Percentiles rank a stretch among this genome's conserved stretches.
These are phyloP conservation scores for Caerostris darwini DNA, from an alignment of 1,140 invertebrate species.

Conservation along the genomic window DNA sequence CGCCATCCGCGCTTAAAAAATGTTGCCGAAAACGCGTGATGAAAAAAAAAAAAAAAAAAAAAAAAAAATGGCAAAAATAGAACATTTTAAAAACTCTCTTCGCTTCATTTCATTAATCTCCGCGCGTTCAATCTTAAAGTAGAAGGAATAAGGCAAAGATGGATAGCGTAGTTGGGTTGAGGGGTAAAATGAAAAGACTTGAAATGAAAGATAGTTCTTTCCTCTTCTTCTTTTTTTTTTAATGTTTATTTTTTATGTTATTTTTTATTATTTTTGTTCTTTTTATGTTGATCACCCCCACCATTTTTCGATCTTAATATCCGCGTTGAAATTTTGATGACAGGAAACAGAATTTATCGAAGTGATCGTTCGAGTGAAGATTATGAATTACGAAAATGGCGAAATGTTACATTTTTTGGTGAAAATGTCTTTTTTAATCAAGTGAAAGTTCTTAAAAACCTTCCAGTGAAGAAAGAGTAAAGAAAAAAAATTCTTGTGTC, in stretches of 20 bases:
- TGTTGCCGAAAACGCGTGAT: conserved; percentile 53
- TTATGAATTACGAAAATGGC: conserved; percentile 71
- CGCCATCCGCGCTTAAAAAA: conserved; percentile 56
- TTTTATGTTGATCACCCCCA: conserved; percentile 24
- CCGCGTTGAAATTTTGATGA: conserved; percentile 44
- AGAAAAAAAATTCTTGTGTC: neutral
- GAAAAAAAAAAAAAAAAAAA: conserved; percentile 47
- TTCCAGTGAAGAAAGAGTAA: neutral
- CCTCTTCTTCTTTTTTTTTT: neutral
- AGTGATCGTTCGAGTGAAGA: conserved; percentile 67
- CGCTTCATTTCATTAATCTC: conserved; percentile 77
- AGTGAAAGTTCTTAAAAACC: conserved; percentile 16
- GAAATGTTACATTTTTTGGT: conserved; percentile 48
- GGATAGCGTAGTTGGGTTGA: conserved; percentile 72
- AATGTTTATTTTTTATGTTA: neutral
- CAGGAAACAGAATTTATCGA: conserved; percentile 68
- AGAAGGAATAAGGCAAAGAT: conserved; percentile 68
- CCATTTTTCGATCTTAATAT: conserved; percentile 47
- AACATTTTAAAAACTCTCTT: conserved; percentile 69
- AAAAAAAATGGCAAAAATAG: conserved; percentile 50
- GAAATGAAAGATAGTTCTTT: conserved; percentile 65
- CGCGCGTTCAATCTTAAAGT: conserved; percentile 49
- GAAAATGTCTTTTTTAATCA: conserved; percentile 69
- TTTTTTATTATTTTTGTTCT: neutral
- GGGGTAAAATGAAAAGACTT: conserved; percentile 75